Evolutionary conservation across 1,140 invertebrate genomes (phyloP).

Genomic region (Brachionus rubens): DNA sequence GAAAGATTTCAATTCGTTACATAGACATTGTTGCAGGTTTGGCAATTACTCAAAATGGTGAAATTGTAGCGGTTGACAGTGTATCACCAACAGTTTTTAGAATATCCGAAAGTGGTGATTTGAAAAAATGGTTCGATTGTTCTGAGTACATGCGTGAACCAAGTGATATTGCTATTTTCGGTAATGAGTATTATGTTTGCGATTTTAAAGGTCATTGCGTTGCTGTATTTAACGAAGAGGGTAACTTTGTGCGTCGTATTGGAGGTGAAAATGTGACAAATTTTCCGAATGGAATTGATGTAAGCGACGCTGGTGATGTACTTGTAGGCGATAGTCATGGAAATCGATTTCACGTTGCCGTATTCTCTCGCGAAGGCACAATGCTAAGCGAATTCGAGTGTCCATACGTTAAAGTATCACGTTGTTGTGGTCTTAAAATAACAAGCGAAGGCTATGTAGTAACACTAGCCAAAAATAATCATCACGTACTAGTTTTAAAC

Average conservation of each 20-base stretch:
- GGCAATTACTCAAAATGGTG: conserved; percentile 80
- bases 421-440: conserved; percentile 93
- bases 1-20: conserved; percentile 86
- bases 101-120: conserved; percentile 80
- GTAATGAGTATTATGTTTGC: conserved; percentile 91
- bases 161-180: conserved; percentile 88
- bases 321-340: conserved; percentile 94
- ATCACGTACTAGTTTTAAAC: conserved; percentile 85
- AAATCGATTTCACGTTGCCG: conserved; percentile 91
- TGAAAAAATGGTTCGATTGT: conserved; percentile 91
- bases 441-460: conserved; percentile 92
- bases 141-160: conserved; percentile 94
- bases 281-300: conserved; percentile 94
- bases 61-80: conserved; percentile 93
- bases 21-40: conserved; percentile 96
- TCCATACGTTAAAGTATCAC: conserved; percentile 90
- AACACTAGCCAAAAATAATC: conserved; percentile 95
- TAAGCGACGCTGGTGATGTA: conserved; percentile 86
- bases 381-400: conserved; percentile 90
- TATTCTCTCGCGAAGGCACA: conserved; percentile 77
- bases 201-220: conserved; percentile 97
- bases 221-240: conserved; percentile 86
- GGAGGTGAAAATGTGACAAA: conserved; percentile 90
- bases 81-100: conserved; percentile 93
- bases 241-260: conserved; percentile 82